Evolutionary conservation across 2,888 invertebrate species (phyloP), one percentile per base, ranked within the genome.

Genomic region (Sussaba pulchella): DNA sequence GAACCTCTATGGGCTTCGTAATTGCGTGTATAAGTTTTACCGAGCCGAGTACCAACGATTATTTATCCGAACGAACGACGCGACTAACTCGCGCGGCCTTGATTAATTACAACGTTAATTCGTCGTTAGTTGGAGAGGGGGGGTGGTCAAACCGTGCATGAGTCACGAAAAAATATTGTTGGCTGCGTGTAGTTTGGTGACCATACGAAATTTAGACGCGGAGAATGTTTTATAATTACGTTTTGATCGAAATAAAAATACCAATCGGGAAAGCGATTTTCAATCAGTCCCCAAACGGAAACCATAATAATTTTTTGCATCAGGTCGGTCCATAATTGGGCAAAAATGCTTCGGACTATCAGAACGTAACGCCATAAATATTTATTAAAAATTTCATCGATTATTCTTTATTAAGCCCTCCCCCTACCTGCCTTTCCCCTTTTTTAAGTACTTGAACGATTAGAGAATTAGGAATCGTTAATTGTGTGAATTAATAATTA

Each of bases 51-150:
- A 47, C n/a, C n/a, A 59, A 74, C 41, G 39, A 1, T 1, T 2
- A 10, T 26, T 74, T 74, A 74, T 74, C 74, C 45, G 67, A 74
- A 67, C 74, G 17, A 59, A 74, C 74, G 66, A 59, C 67, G 67
- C 59, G 39, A 59, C 66, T 57, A 59, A 50, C 50, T 67, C 47
- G 52, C 39, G 67, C 39, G 39, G 50, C 21, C 67, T 74, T 74
- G 74, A 74, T 74, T 67, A 67, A 74, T 74, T 59, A 74, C 67
- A 24, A 59, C 66, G 66, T 74, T 67, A 50, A 74, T 74, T 59
- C 63, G 21, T n/a, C 59, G 59, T 67, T 67, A 21, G 67, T 24
- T 52, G 21, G 12, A n/a, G 14, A 21, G n/a, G n/a, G 45, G n/a
- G 12, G 43, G 4, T 17, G 14, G 36, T 24, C 17, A 21, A 12